Conservation (phyloP, 2,797 vertebrate species). For the Microctenopoma stevenorrisi region DNA sequence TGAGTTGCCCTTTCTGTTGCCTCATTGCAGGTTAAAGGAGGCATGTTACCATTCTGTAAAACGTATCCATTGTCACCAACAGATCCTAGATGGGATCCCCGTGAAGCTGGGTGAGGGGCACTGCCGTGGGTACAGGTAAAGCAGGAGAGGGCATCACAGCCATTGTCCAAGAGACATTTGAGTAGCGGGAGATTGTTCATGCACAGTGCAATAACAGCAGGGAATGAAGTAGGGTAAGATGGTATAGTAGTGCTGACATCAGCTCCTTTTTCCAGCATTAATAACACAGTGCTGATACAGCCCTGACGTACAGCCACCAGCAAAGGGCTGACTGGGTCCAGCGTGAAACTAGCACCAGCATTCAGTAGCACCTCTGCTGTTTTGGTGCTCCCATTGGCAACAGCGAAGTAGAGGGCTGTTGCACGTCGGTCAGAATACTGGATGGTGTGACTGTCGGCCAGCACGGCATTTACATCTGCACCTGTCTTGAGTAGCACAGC, state of each 20-base stretch:
- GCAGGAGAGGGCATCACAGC: conserved; percentile 88
- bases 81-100: conserved; percentile 32
- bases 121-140: conserved; percentile 88
- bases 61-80: conserved; percentile 23
- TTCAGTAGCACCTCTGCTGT: conserved; percentile 87
- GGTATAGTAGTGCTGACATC: conserved; percentile 85
- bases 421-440: conserved; percentile 88
- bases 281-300: conserved; percentile 83
- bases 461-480: conserved; percentile 88
- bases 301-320: conserved; percentile 90
- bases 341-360: conserved; percentile 89
- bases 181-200: conserved; percentile 88
- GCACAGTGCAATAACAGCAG: conserved; percentile 89
- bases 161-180: conserved; percentile 90
- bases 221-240: conserved; percentile 88
- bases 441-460: conserved; percentile 84
- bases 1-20: conserved; percentile 55
- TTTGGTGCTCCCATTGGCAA: conserved; percentile 85
- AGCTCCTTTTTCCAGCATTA: conserved; percentile 92
- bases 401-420: conserved; percentile 89
- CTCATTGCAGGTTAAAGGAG: conserved; percentile 62
- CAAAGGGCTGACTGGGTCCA: conserved; percentile 90
- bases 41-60: conserved; percentile 36
- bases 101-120: conserved; percentile 81
- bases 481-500: conserved; percentile 90